Evolutionary conservation across 2,888 invertebrate species (phyloP), one percentile per base, ranked within the genome.

Genomic region (Stenolophus ochropezus): DNA sequence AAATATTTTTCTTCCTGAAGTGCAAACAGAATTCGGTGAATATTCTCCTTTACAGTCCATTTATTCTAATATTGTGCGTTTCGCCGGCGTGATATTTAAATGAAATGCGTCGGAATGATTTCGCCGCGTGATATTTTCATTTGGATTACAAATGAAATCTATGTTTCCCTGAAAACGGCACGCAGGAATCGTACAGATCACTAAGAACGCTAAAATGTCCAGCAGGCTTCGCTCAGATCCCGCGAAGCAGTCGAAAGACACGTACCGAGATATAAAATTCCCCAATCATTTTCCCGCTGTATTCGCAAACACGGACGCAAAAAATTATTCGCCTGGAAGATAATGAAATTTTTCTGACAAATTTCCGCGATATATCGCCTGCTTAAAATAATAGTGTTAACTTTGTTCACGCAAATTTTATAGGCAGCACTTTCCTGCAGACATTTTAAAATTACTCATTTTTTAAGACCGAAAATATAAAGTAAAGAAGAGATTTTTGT

Each of bases 161-260:
- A 84, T 86, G 87, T 87, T 86, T 86, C 86, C 86, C 84, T 86
- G 86, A 86, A 85, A 87, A 87, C 86, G 87, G 86, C 87, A 87
- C 87, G 87, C 81, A 81, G 8, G 21, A 25, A 73, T 51, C 75
- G 27, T 47, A 42, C 47, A 61, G 77, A 77, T 58, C 77, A 61
- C 53, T 58, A 61, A 61, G 33, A 77, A 58, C 61, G 77, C 33
- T 58, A 77, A 76, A 77, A 61, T 77, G 61, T 77, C 75, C 53
- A 75, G 25, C 49, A 11, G 73, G 73, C 47, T 73, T 73, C 73
- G 49, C 1, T 20, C 25, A 53, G 25, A 77, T 77, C 77, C 77
- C 21, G 21, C 20, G 2, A 58, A 16, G 47, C 58, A 27, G 23
- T 47, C 42, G 23, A 20, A 33, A 20, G 23, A 58, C 77, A 77